phyloP scores from a whole-genome alignment of 2,797 vertebrate species.

The Melanotaenia parkinsoni region DNA sequence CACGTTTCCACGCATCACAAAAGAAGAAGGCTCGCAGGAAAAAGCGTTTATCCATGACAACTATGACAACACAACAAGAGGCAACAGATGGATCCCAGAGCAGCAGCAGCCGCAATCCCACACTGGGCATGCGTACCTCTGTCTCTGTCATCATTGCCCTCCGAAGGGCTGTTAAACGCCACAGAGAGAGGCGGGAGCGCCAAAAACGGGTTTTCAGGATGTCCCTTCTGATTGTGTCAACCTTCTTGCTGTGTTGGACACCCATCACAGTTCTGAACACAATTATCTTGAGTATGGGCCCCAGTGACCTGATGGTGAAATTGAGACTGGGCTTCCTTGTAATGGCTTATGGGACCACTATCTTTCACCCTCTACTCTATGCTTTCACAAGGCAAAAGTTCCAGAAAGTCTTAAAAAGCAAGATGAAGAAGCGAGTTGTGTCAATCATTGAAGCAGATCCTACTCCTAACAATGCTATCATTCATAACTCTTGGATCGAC shows the following conservation, averaged over 20 bases:
- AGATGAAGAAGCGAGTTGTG: slow-evolving; percentile 98
- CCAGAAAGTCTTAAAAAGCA: slow-evolving; percentile 96
- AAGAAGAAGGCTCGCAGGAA: slow-evolving; percentile 97
- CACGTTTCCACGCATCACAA: slow-evolving; percentile 93
- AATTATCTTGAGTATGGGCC: slow-evolving; percentile 93
- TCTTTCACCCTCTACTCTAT: slow-evolving; percentile 97
- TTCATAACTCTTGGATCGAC: slow-evolving; percentile 97
- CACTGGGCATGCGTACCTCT: slow-evolving; percentile 95
- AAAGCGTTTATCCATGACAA: slow-evolving; percentile 93
- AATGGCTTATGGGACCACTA: slow-evolving; percentile 98
- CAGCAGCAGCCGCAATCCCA: slow-evolving; percentile 87
- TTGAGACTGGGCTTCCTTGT: slow-evolving; percentile 96
- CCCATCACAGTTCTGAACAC: slow-evolving; percentile 97
- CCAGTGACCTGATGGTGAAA: slow-evolving; percentile 95
- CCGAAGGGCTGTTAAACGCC: slow-evolving; percentile 93
- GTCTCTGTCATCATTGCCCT: slow-evolving; percentile 98
- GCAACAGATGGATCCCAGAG: slow-evolving; percentile 87
- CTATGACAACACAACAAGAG: slow-evolving; percentile 80
- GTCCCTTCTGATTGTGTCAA: slow-evolving; percentile 98
- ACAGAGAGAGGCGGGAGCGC: slow-evolving; percentile 93
- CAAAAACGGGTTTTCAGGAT: slow-evolving; percentile 98
- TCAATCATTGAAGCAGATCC: slow-evolving; percentile 95
- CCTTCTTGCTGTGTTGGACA: slow-evolving; percentile 98
- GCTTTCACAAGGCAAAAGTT: slow-evolving; percentile 99
- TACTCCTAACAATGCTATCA: slow-evolving; percentile 92